Base-by-base conservation (phyloP, 2,113 vertebrate species). In the Oryzias celebensis region DNA sequence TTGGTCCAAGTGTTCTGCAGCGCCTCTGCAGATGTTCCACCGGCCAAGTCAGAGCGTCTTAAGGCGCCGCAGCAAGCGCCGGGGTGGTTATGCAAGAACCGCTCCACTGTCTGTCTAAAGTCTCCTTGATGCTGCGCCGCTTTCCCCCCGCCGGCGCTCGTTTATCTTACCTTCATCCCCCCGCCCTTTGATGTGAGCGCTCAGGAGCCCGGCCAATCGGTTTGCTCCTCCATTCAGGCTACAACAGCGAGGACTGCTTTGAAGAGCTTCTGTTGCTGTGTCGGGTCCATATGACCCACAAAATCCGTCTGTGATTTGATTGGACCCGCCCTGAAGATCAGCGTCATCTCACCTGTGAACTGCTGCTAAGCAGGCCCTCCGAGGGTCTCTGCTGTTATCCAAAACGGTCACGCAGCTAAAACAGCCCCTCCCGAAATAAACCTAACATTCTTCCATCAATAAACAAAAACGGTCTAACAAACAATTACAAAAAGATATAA, bases 1-100 rank as follows among this genome's bases (percentile, higher is more conserved):
- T 87, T 85, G 78, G 81, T 84, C 76, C 75, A 63, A 62, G 77
- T 68, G 68, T 75, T 69, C 81, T 71, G 73, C 6, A 68, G 68
- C 77, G 62, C 71, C 69, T 73, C 61, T 8, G 71, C 68, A 62
- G 18, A 79, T 85, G 80, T 82, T 79, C 36, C 43, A 67, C 49
- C 59, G 7, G 75, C 65, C 61, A 58, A 65, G 69, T 49, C 66
- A 58, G 68, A 67, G 68, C 64, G 53, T 73, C 78, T 65, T 59
- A 56, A 60, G 43, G 1, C 51, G 4, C 20, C 61, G 17, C 59
- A 23, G 61, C 16, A 7, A 49, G 58, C 62, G 51, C 31, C 10
- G n/a, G 50, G 52, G 44, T 68, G 65, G 56, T 81, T 80, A 77
- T 44, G 73, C 78, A 75, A 67, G 67, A 44, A 16, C 52, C 20